Percentiles rank a stretch among this genome's conserved stretches.
Conservation (phyloP, 2,797 vertebrate species). For the Onychomys torridus region DNA sequence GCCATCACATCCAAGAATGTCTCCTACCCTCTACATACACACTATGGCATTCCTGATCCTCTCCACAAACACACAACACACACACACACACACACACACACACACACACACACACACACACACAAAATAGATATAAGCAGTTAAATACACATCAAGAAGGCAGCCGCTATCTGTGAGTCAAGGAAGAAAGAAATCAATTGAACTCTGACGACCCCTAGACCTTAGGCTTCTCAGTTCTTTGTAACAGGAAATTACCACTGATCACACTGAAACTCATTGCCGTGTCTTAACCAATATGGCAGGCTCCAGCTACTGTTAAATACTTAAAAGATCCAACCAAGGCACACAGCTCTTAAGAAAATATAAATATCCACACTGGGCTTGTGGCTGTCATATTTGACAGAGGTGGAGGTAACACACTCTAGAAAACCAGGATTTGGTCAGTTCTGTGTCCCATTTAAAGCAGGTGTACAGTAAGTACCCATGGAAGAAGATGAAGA, state of each 20-base stretch:
- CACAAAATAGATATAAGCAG: neutral
- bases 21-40: neutral
- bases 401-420: neutral
- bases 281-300: neutral
- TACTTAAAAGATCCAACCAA: neutral
- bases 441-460: neutral
- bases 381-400: neutral
- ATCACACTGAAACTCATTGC: neutral
- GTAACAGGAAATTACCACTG: too few species aligned
- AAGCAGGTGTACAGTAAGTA: accelerated
- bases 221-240: neutral
- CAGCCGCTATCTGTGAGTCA: neutral
- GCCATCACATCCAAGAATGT: neutral
- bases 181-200: neutral
- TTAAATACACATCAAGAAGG: too few species aligned
- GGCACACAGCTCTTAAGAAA: neutral
- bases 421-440: neutral
- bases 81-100: neutral
- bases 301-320: neutral
- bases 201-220: neutral
- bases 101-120: too few species aligned
- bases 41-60: neutral
- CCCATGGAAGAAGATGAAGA: neutral
- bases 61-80: neutral
- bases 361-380: neutral